Evolutionary conservation across 2,888 invertebrate genomes (phyloP).

Genomic region (Pandemis heparana): DNA sequence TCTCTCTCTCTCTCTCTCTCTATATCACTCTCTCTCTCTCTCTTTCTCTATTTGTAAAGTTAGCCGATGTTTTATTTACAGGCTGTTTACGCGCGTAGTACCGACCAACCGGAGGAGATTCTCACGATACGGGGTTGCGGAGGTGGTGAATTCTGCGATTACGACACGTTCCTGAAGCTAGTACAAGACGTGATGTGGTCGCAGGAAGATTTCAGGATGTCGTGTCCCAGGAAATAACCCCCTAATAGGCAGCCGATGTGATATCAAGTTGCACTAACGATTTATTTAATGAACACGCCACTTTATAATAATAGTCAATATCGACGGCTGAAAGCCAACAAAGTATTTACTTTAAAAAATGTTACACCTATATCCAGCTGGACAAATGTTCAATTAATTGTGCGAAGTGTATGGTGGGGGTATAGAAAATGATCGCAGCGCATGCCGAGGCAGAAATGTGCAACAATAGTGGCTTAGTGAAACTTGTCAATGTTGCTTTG

Average conservation of each 20-base stretch:
- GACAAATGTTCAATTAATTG: not conserved
- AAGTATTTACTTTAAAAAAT: too few species aligned
- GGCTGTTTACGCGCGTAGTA: slow-evolving; percentile 78
- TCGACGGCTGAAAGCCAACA: not conserved
- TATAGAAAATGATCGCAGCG: too few species aligned
- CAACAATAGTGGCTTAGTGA: too few species aligned
- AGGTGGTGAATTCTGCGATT: slow-evolving; percentile 72
- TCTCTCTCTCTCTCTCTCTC: too few species aligned
- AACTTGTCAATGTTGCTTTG: too few species aligned
- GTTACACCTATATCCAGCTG: too few species aligned
- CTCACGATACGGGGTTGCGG: slow-evolving; percentile 80
- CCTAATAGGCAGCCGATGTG: not conserved
- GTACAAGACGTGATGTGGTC: slow-evolving; percentile 62
- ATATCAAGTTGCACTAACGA: not conserved
- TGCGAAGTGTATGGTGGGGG: not conserved
- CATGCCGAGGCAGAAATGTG: too few species aligned
- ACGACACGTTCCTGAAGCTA: slow-evolving; percentile 75
- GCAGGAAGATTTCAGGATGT: slow-evolving; percentile 55
- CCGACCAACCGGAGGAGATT: slow-evolving; percentile 65
- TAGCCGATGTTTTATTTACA: slow-evolving; percentile 52
- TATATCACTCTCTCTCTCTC: too few species aligned
- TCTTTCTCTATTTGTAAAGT: too few species aligned
- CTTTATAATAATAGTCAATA: not conserved
- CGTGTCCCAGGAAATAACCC: slow-evolving; percentile 50
- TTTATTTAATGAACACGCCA: not conserved